Percentiles rank a stretch among this genome's conserved stretches.
These are phyloP conservation scores for Galerucella nymphaeae DNA, from an alignment of 2,888 invertebrate species.

Conservation along the genomic window DNA sequence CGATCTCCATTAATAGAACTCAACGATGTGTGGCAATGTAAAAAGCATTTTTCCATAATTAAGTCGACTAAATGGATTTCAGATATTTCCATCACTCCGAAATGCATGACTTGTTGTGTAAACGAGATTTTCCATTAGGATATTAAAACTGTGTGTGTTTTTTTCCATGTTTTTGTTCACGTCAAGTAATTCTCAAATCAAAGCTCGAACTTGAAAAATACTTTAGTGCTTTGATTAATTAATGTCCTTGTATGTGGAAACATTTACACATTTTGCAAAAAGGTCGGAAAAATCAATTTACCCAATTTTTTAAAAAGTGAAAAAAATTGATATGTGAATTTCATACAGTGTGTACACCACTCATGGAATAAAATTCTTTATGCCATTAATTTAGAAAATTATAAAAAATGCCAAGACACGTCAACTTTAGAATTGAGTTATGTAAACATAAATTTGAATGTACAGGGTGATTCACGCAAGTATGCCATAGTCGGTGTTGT, in stretches of 20 bases:
- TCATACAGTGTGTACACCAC: too few species aligned
- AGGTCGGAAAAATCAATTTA: too few species aligned
- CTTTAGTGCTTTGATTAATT: conserved; percentile 41
- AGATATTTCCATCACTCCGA: conserved; percentile 47
- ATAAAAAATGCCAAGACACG: too few species aligned
- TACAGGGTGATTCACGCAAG: too few species aligned
- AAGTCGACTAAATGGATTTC: conserved; percentile 45
- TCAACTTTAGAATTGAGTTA: too few species aligned
- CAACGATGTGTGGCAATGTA: conserved; percentile 21
- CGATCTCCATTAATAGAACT: conserved; percentile 15
- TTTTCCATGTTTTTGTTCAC: conserved; percentile 40
- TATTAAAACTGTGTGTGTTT: conserved; percentile 46
- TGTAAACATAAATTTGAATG: too few species aligned
- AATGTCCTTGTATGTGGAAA: neutral
- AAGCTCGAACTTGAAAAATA: conserved; percentile 41
- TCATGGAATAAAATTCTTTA: too few species aligned
- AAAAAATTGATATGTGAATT: too few species aligned
- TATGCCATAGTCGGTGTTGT: too few species aligned
- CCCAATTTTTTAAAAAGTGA: too few species aligned
- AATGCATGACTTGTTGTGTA: conserved; percentile 46
- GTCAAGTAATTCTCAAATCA: conserved; percentile 46
- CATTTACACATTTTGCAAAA: neutral
- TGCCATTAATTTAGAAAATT: too few species aligned
- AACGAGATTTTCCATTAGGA: conserved; percentile 51
- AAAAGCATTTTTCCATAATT: conserved; percentile 45